A percentile compares a stretch with the other conserved stretches of the same genome.
Conservation (phyloP, 2,797 vertebrate species). For the Eulemur coronatus region DNA sequence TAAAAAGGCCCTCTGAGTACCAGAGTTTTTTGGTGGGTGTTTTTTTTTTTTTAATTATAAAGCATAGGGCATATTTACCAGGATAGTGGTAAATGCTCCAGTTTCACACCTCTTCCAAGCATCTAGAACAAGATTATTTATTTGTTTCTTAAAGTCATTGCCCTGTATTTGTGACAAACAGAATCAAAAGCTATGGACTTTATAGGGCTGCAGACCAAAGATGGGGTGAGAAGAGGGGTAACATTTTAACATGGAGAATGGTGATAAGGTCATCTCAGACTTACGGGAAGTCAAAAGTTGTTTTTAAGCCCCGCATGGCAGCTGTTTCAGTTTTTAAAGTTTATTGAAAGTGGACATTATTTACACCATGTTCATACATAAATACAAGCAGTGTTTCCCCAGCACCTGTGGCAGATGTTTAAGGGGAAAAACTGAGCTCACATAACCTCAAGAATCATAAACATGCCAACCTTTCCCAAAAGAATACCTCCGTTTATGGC, state of each 20-base stretch:
- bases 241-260: background rate
- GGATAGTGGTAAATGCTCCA: background rate
- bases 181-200: background rate
- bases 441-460: constrained; percentile 75
- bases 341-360: constrained; percentile 80
- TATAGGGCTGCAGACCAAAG: background rate
- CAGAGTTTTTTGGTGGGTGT: background rate
- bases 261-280: constrained; percentile 51
- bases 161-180: constrained; percentile 24
- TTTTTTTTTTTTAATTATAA: background rate
- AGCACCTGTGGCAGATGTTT: constrained; percentile 79
- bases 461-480: constrained; percentile 71
- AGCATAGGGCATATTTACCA: background rate
- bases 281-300: constrained; percentile 71
- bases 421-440: constrained; percentile 78
- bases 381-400: constrained; percentile 76
- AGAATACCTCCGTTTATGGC: constrained; percentile 60
- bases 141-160: constrained; percentile 18
- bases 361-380: constrained; percentile 76
- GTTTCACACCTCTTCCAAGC: background rate
- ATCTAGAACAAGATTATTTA: background rate
- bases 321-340: constrained; percentile 77
- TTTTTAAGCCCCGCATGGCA: constrained; percentile 66
- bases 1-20: background rate
- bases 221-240: background rate